These are phyloP conservation scores for Beroe forskalii DNA, from an alignment of 37 sponge, comb jelly and placozoan species.

Conservation along the genomic window DNA sequence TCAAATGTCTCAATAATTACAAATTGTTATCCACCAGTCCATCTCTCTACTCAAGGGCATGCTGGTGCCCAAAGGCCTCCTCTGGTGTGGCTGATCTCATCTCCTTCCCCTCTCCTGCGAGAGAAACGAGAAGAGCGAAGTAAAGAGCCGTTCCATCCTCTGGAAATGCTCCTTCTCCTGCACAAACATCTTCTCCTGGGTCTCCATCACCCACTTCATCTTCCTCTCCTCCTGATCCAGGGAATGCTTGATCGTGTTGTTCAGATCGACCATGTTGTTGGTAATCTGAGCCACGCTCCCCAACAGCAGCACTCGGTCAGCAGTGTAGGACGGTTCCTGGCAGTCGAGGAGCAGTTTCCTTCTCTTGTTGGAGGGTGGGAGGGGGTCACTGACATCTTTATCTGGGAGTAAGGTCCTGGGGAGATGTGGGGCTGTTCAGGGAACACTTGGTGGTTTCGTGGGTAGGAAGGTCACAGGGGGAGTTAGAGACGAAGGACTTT, in stretches of 20 bases:
- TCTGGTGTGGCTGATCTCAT: too few relatives aligned
- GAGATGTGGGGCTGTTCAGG: neutral
- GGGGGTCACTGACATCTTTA: neutral
- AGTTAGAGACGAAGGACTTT: neutral
- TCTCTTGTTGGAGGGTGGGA: neutral
- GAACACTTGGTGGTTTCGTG: neutral
- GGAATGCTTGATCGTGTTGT: neutral
- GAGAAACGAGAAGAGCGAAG: neutral
- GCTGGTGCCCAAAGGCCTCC: too few relatives aligned
- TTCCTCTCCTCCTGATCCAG: constrained; percentile 25
- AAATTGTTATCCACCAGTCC: too few relatives aligned
- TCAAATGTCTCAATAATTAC: too few relatives aligned
- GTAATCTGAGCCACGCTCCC: constrained; percentile 10
- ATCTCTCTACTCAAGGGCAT: too few relatives aligned
- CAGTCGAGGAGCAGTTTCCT: neutral
- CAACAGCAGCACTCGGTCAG: neutral
- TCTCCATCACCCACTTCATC: constrained; percentile 58
- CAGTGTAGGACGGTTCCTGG: neutral
- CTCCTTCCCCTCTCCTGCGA: too few relatives aligned
- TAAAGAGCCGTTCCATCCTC: constrained; percentile 15
- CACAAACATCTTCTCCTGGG: constrained; percentile 28
- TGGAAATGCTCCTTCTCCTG: constrained; percentile 51
- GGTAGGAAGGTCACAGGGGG: neutral
- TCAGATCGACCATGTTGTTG: constrained; percentile 15
- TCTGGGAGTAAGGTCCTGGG: neutral